Percentiles rank a stretch among this genome's conserved stretches.
Conservation (phyloP, 2,888 invertebrate species). For the Drosophila tanythrix region DNA sequence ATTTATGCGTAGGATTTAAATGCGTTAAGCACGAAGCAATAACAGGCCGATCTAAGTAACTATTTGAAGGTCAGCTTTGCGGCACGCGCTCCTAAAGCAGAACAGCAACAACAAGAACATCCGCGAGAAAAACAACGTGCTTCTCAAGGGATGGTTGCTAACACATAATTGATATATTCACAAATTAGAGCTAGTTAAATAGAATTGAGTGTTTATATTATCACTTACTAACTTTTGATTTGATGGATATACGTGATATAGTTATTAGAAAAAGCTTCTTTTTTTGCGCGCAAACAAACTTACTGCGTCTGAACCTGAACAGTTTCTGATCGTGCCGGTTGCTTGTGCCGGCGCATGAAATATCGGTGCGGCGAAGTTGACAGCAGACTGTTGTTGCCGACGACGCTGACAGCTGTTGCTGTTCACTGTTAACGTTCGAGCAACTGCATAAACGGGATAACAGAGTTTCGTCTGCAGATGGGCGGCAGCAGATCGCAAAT, state of each 20-base stretch:
- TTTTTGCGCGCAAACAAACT: conserved; percentile 16
- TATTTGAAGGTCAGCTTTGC: conserved; percentile 32
- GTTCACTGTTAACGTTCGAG: neutral
- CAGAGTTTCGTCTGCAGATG: conserved; percentile 7
- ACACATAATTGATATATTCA: neutral
- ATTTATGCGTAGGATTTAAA: conserved; percentile 15
- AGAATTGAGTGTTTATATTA: neutral
- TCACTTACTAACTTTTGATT: neutral
- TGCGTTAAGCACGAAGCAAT: conserved; percentile 18
- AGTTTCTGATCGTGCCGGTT: conserved; percentile 59
- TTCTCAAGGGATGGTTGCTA: neutral
- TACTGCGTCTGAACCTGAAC: conserved; percentile 47
- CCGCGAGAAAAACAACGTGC: conserved; percentile 28
- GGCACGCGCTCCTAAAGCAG: conserved; percentile 11
- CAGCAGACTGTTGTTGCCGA: conserved; percentile 11
- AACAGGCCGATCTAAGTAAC: conserved; percentile 26
- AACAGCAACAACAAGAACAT: neutral
- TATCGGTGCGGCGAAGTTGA: conserved; percentile 23
- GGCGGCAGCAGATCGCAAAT: conserved; percentile 10
- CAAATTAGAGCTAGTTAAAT: neutral
- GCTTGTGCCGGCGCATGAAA: conserved; percentile 3
- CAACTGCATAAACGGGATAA: conserved; percentile 14
- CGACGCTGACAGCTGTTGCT: conserved; percentile 40
- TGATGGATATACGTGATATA: neutral
- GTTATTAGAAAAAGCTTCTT: neutral